These are phyloP conservation scores for Nasonia longicornis DNA, from an alignment of 1,140 invertebrate genomes.

Conservation along the genomic window DNA sequence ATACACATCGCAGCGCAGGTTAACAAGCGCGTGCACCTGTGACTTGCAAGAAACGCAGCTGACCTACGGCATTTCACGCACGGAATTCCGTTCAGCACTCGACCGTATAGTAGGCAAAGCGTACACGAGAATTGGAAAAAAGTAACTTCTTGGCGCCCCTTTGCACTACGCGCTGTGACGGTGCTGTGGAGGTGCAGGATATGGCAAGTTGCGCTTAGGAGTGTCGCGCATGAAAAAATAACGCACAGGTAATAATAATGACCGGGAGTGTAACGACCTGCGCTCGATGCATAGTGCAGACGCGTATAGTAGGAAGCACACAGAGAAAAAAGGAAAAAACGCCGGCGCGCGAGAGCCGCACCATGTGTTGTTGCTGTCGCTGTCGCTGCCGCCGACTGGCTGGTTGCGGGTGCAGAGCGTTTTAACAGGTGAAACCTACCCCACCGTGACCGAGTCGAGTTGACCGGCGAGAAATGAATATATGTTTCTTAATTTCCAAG, in stretches of 20 bases:
- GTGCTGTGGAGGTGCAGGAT: not conserved
- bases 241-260: conserved; percentile 36
- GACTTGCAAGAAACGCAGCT: not conserved
- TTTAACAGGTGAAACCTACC: conserved; percentile 61
- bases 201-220: conserved; percentile 26
- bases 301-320: not conserved
- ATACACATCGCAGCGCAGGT: not conserved
- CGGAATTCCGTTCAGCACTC: not conserved
- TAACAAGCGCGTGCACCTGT: not conserved
- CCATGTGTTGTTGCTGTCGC: conserved; percentile 38
- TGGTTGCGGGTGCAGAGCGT: conserved; percentile 44
- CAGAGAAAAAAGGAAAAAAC: conserved; percentile 30
- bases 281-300: not conserved
- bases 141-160: not conserved
- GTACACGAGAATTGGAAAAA: not conserved
- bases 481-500: conserved; percentile 41
- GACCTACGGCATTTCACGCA: not conserved
- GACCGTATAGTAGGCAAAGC: not conserved
- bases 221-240: conserved; percentile 44
- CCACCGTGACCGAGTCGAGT: conserved; percentile 58
- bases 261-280: conserved; percentile 42
- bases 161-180: not conserved
- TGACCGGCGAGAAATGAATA: conserved; percentile 39
- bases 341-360: not conserved
- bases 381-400: conserved; percentile 18